Percentiles rank a stretch among this genome's conserved stretches.
Evolutionary conservation across 2,113 vertebrate species (phyloP).

Genomic region (Dipodomys stephensi): DNA sequence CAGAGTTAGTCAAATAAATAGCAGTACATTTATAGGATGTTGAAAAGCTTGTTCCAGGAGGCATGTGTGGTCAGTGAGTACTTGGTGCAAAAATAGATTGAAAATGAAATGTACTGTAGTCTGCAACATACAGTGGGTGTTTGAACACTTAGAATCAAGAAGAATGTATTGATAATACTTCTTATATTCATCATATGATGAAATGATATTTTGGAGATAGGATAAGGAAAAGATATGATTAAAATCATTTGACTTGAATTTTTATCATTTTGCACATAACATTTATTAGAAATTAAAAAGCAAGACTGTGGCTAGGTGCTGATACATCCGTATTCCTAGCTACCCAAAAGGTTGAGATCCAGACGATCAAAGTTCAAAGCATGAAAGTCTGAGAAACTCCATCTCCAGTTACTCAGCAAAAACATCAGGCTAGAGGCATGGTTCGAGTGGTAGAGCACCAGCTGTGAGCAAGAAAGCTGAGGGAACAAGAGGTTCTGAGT

Average conservation of each 20-base stretch:
- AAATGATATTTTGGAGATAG: conserved; percentile 19
- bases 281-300: neutral
- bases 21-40: neutral
- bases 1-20: neutral
- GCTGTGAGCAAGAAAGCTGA: too few relatives aligned
- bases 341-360: neutral
- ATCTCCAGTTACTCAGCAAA: too few relatives aligned
- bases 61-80: neutral
- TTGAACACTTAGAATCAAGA: neutral
- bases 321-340: too few relatives aligned
- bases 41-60: neutral
- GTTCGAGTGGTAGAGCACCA: too few relatives aligned
- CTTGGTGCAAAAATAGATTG: neutral
- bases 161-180: neutral
- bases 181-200: neutral
- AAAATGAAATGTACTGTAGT: neutral
- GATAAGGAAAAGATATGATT: conserved; percentile 1
- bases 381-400: too few relatives aligned
- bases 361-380: too few relatives aligned
- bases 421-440: too few relatives aligned
- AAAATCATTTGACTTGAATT: conserved; percentile 43
- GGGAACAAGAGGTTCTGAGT: too few relatives aligned
- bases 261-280: conserved; percentile 39
- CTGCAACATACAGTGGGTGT: neutral
- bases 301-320: too few relatives aligned